A percentile compares a stretch with the other conserved stretches of the same genome.
Conservation (phyloP, 2,113 vertebrate species). For the Pholis gunnellus region DNA sequence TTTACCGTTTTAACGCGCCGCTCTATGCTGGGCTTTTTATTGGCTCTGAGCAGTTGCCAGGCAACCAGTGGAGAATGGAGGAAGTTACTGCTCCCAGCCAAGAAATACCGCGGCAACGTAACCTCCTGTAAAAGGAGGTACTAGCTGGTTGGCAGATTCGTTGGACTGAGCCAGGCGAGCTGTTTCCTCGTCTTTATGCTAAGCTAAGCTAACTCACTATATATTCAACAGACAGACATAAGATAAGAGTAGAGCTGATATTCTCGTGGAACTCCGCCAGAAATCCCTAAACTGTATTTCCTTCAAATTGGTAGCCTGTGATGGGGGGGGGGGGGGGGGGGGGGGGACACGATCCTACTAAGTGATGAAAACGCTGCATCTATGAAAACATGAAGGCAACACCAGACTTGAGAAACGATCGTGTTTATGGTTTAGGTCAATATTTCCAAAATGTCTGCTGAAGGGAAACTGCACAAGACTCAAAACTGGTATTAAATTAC, state of each 20-base stretch:
- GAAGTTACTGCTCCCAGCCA: neutral
- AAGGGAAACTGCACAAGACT: slow-evolving; percentile 72
- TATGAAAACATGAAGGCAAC: neutral
- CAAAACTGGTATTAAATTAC: slow-evolving; percentile 72
- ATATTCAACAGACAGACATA: neutral
- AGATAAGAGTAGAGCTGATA: neutral
- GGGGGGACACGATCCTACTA: neutral
- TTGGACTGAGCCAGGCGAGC: neutral
- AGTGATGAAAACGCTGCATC: neutral
- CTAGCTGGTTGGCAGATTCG: neutral
- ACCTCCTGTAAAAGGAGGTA: neutral
- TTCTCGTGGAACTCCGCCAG: neutral
- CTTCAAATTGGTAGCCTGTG: neutral
- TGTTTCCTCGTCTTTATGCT: neutral
- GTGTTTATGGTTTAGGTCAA: neutral
- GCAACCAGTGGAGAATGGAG: neutral
- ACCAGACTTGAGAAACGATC: neutral
- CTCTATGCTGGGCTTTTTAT: neutral
- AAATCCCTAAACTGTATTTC: neutral
- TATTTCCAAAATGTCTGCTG: neutral
- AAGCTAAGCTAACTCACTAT: neutral
- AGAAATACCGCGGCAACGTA: neutral
- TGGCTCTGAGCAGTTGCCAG: neutral
- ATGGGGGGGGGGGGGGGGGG: no score
- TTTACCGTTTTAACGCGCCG: neutral